Base-by-base conservation (phyloP, 2,888 invertebrate genomes). In the Bombyx huttoni region DNA sequence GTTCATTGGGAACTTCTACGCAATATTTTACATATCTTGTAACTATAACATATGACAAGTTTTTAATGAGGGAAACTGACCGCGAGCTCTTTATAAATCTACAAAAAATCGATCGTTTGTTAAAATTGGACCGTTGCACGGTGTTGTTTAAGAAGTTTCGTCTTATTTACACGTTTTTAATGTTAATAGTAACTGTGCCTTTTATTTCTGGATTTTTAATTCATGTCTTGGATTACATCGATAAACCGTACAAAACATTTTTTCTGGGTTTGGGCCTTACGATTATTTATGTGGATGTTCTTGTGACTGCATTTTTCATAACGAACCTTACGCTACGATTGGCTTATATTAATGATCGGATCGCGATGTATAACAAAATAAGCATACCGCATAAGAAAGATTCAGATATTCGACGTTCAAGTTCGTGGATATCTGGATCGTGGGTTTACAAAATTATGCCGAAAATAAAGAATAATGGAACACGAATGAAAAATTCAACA, bases 41-140 rank as follows among this genome's bases (percentile, higher is more conserved):
- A 1, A 62, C 60, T 49, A 53, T 64, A 7, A 50, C 65, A 1
- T 50, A 64, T 40, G 56, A 59, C 6, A 62, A 61, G 54, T 68
- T 67, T 53, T 58, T 51, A 24, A 57, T 58, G 8, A 53, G 53
- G 40, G 46, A 58, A 10, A 55, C 54, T 6, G 64, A 63, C 48
- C 45, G 61, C 0, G 53, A 57, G 45, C 51, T 70, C 24, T 68
- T 61, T 53, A 47, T 56, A 6, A 54, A 55, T 52, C 48, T 64
- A 8, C 66, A 73, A 55, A 68, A 63, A 57, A 54, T 73, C 9
- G 67, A 73, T 53, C 53, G 56, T 48, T 51, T 60, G 33, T 34
- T 71, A 8, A 49, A 58, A 9, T 40, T 66, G 49, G 54, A 62
- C 3, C 50, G 53, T 12, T 60, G 54, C 51, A 51, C 49, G 35